Percentiles rank a stretch among this genome's conserved stretches.
Conservation (phyloP, 2,797 vertebrate species). For the Morelia viridis region DNA sequence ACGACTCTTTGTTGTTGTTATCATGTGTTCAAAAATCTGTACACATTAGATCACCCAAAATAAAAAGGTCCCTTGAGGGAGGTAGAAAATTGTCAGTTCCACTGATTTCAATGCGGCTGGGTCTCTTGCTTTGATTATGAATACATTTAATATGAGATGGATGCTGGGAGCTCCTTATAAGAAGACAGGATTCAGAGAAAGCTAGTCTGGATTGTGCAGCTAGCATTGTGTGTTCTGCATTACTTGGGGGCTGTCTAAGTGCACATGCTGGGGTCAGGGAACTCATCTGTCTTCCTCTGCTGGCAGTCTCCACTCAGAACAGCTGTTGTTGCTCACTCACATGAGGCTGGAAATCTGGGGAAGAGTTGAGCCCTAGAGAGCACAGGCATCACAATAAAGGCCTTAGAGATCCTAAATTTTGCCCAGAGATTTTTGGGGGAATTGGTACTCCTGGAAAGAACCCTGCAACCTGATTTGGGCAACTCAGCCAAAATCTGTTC, state of each 20-base stretch:
- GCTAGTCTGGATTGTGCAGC: neutral
- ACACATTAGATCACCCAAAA: neutral
- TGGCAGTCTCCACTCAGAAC: slow-evolving; percentile 23
- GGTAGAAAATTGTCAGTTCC: neutral
- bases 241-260: neutral
- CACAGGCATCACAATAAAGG: neutral
- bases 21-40: neutral
- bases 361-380: neutral
- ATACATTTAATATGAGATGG: neutral
- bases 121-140: neutral
- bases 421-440: neutral
- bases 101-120: neutral
- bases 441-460: neutral
- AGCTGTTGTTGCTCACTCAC: neutral
- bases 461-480: neutral
- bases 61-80: neutral
- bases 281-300: neutral
- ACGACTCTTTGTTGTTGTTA: neutral
- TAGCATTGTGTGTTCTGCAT: neutral
- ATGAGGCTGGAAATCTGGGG: slow-evolving; percentile 3
- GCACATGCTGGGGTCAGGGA: neutral
- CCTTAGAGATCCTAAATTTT: neutral
- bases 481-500: neutral
- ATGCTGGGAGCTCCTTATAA: neutral
- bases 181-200: slow-evolving; percentile 2